Conservation (phyloP, 2,797 vertebrate species). For the Aphelocoma californica region DNA sequence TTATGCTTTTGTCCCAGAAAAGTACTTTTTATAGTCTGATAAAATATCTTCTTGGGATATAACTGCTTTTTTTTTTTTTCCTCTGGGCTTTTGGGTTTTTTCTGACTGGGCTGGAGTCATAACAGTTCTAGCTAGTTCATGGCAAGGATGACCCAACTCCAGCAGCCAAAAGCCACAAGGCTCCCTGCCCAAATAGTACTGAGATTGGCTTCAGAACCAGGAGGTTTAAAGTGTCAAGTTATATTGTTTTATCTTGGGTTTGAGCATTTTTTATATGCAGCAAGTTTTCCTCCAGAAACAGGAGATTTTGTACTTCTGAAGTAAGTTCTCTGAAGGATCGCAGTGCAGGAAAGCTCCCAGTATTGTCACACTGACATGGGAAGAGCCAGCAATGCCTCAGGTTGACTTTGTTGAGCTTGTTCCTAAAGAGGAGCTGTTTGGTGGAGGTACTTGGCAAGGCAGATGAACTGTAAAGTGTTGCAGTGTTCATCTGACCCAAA, state of each 20-base stretch:
- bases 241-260: background rate
- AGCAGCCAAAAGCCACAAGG: background rate
- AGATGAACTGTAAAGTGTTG: background rate
- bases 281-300: background rate
- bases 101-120: background rate
- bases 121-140: background rate
- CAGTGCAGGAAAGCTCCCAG: background rate
- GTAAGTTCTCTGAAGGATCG: background rate
- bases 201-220: background rate
- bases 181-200: background rate
- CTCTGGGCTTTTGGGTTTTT: background rate
- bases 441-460: background rate
- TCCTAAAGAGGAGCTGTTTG: background rate
- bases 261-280: background rate
- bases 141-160: background rate
- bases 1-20: background rate
- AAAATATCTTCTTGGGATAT: background rate
- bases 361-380: background rate
- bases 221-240: background rate
- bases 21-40: background rate
- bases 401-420: background rate
- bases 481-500: background rate
- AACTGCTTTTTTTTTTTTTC: background rate
- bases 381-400: background rate
- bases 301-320: background rate